Evolutionary conservation across 2,113 vertebrate species (phyloP), one percentile per base, ranked within the genome.

Genomic region (Oceanites oceanicus): DNA sequence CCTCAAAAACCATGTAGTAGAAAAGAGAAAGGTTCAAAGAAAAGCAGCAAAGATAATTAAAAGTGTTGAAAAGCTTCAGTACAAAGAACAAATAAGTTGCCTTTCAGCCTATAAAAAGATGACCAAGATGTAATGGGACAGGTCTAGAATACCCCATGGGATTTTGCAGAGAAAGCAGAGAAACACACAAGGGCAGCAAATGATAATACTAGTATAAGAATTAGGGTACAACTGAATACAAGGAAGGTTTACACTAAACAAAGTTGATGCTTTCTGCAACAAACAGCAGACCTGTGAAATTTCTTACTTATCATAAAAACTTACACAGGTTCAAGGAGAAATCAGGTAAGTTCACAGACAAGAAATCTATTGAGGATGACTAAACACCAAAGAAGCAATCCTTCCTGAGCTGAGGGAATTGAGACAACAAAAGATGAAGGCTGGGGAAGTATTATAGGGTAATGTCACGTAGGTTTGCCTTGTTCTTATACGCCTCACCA

Each of bases 381-480:
- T 66, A 55, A 65, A 66, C 18, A 88, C 23, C 40, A 42, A 40
- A 55, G 23, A 66, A 15, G 32, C 38, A 38, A 32, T 26, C 7
- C 40, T 34, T 38, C 17, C 47, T 29, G 34, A 79, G 42, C n/a
- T 56, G 42, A 88, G 49, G 58, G n/a, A 65, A 72, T 4, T 63
- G 29, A 65, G 30, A 47, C 17, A 72, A 62, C 16, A 42, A 36
- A 42, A 68, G 25, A 65, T 65, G 25, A 65, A 42, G 36, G n/a
- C 20, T 80, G 25, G 8, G n/a, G 71, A 38, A 47, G 19, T 40
- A 56, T 42, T 29, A 42, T 1, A 62, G 17, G 44, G 32, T 42
- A 32, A 47, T 2, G 13, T 49, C 50, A 65, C 1, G 0, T 20
- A 36, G 1, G 11, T 40, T 55, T 77, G n/a, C 42, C 21, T 15